Evolutionary conservation across 2,113 vertebrate genomes (phyloP).

Genomic region (Chionodraco myersi): DNA sequence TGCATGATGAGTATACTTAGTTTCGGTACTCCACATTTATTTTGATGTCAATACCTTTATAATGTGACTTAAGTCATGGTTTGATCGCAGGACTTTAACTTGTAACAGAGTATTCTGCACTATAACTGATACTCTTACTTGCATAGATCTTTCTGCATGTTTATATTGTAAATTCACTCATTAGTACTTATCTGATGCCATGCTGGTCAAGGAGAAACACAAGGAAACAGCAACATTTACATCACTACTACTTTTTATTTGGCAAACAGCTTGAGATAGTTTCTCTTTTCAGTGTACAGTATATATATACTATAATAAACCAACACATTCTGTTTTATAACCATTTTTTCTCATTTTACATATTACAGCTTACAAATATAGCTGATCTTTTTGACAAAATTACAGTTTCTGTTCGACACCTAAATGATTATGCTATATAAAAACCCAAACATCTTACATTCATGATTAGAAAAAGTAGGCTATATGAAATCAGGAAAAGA

Average conservation of each 20-base stretch:
- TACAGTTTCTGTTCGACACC: slow-evolving; percentile 83
- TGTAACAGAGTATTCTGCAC: no score
- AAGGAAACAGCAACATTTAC: slow-evolving; percentile 37
- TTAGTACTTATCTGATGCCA: no score
- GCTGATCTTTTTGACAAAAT: slow-evolving; percentile 88
- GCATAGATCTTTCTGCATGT: no score
- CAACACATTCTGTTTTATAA: slow-evolving; percentile 84
- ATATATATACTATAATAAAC: slow-evolving; percentile 80
- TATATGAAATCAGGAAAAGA: slow-evolving; percentile 77
- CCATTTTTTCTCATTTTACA: slow-evolving; percentile 82
- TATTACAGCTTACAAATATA: slow-evolving; percentile 89
- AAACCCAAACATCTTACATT: slow-evolving; percentile 87
- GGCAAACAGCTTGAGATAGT: slow-evolving; percentile 88
- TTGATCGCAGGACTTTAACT: no score
- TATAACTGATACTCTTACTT: no score
- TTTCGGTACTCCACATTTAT: no score
- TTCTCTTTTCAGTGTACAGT: slow-evolving; percentile 85
- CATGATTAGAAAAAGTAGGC: slow-evolving; percentile 85
- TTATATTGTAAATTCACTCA: no score
- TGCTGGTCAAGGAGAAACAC: slow-evolving; percentile 4
- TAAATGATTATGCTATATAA: slow-evolving; percentile 85
- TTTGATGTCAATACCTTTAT: no score
- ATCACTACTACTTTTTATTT: slow-evolving; percentile 85
- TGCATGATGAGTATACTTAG: no score
- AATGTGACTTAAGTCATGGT: no score